Conservation (phyloP, 1,140 invertebrate genomes). For the Dreissena rostriformis region DNA sequence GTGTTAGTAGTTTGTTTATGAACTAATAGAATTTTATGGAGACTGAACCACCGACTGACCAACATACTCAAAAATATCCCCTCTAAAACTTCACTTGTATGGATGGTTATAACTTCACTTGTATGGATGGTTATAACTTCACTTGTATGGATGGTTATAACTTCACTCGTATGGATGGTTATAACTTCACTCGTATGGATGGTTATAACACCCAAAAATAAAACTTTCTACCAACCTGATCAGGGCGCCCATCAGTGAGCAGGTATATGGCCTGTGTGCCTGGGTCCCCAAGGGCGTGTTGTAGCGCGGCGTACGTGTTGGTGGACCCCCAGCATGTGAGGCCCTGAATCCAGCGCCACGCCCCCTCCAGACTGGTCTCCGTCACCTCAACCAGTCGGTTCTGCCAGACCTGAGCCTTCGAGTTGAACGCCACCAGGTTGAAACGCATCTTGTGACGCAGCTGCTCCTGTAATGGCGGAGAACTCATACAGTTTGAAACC, state of each 20-base stretch:
- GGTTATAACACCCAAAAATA: too few species aligned
- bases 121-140: too few species aligned
- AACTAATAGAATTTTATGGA: too few species aligned
- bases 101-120: too few species aligned
- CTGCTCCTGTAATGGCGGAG: conserved; percentile 76
- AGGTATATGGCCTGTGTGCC: conserved; percentile 80
- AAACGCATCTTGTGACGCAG: conserved; percentile 79
- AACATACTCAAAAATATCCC: too few species aligned
- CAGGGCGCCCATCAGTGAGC: conserved; percentile 80
- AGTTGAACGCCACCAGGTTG: conserved; percentile 80
- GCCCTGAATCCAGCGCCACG: conserved; percentile 80
- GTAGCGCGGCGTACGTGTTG: conserved; percentile 80
- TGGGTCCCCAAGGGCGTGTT: conserved; percentile 77
- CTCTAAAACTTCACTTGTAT: too few species aligned
- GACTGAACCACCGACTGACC: too few species aligned
- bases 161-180: too few species aligned
- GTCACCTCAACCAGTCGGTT: conserved; percentile 79
- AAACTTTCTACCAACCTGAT: conserved; percentile 72
- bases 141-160: too few species aligned
- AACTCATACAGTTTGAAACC: too few species aligned
- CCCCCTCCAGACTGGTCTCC: conserved; percentile 75
- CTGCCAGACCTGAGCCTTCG: conserved; percentile 75
- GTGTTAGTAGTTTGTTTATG: too few species aligned
- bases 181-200: too few species aligned
- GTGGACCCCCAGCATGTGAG: conserved; percentile 80